Base-by-base conservation (phyloP, 2,888 invertebrate species). In the Vandiemenella viatica region DNA sequence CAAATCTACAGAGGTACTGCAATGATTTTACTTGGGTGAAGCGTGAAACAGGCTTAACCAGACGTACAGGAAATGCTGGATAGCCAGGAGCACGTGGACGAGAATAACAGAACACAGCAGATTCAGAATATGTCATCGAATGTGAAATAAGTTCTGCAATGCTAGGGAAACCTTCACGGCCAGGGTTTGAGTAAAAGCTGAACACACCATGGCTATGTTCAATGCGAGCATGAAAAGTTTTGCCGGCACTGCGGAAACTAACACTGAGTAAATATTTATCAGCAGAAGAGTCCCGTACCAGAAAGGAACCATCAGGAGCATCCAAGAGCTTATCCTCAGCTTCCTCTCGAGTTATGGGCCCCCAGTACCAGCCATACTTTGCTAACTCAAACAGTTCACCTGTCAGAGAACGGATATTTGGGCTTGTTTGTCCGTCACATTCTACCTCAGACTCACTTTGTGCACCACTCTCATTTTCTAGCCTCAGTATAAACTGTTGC, bases 221-320 rank as follows among this genome's bases (percentile, higher is more conserved):
- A 57, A 86, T 79, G 26, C 84, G 73, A 48, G 83, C 79, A 61
- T 86, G 86, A 49, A 83, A 68, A 1, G 83, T 80, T 57, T 74
- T 73, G 18, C 80, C 80, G 50, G 76, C 68, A 58, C 75, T 75
- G 51, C 83, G 75, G 65, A 86, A 85, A 58, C 71, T 72, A 45
- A 86, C 67, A 23, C 82, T 82, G 55, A 84, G 74, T 54, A 85
- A 72, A 60, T 80, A 77, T 52, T 74, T 72, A 57, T 76, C 74
- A 48, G 82, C 80, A 17, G 82, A 80, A 3, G 83, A 83, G 63
- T 86, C 84, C n/a, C 85, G 70, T 5, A 87, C 80, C 51, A 86
- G 66, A 65, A 86, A 86, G 13, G 83, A 76, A 26, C 86, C 86
- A 58, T 84, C 83, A 6, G 80, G 78, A 61, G 79, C 77, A 52